These are phyloP conservation scores for Chelonoidis abingdonii DNA, from an alignment of 2,113 vertebrate species.

Conservation along the genomic window DNA sequence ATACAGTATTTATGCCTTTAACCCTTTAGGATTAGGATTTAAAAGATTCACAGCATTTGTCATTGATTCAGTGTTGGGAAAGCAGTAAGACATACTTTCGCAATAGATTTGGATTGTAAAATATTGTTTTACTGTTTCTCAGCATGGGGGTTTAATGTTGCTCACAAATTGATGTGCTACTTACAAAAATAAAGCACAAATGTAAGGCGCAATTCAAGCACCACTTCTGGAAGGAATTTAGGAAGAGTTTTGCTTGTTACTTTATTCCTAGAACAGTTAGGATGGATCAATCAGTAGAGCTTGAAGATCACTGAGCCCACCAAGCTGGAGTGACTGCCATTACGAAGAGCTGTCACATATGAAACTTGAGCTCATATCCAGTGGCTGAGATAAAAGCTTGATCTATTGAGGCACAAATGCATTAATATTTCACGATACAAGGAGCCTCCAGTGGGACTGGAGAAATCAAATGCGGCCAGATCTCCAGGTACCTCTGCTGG, in stretches of 20 bases:
- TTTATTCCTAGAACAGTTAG: neutral
- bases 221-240: neutral
- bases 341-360: neutral
- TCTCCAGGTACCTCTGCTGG: conserved; percentile 19
- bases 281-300: neutral
- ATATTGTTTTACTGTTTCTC: neutral
- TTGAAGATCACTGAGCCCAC: neutral
- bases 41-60: neutral
- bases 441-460: conserved; percentile 9
- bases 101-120: neutral
- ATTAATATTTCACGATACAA: conserved; percentile 6
- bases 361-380: neutral
- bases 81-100: neutral
- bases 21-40: neutral
- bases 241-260: neutral
- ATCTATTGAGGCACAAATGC: neutral
- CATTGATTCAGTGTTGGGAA: neutral
- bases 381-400: neutral
- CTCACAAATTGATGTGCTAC: neutral
- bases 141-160: neutral
- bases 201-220: neutral
- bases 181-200: neutral
- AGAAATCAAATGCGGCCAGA: conserved; percentile 20
- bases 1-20: conserved; percentile 5
- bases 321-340: neutral